A percentile compares a stretch with the other conserved stretches of the same genome.
Conservation (phyloP, 2,888 invertebrate species). For the Drosophila nr. perissopoda region DNA sequence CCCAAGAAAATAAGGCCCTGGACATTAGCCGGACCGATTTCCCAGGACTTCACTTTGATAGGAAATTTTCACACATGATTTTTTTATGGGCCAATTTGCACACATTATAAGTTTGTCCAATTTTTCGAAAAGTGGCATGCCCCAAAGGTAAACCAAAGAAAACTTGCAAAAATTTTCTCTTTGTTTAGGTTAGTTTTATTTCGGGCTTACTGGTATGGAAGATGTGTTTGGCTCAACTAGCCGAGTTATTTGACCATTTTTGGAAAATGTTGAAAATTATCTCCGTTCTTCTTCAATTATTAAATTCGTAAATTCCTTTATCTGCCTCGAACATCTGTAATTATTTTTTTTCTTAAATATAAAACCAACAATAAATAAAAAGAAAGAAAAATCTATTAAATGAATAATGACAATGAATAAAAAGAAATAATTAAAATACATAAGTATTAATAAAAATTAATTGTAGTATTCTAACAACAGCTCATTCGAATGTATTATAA, state of each 20-base stretch:
- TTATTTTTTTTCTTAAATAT: neutral
- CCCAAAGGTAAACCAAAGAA: slow-evolving; percentile 56
- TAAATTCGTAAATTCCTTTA: neutral
- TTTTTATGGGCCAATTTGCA: slow-evolving; percentile 75
- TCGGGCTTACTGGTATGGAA: slow-evolving; percentile 1
- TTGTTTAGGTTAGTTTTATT: slow-evolving; percentile 37
- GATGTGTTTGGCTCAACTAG: neutral
- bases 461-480: neutral
- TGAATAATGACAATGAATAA: neutral
- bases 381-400: neutral
- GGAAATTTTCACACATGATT: slow-evolving; percentile 72
- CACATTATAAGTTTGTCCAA: slow-evolving; percentile 69
- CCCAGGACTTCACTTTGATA: slow-evolving; percentile 20
- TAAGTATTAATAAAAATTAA: neutral
- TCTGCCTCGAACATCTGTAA: neutral
- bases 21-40: slow-evolving; percentile 11
- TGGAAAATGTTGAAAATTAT: neutral
- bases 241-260: neutral
- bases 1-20: slow-evolving; percentile 27
- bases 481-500: neutral
- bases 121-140: slow-evolving; percentile 43
- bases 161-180: slow-evolving; percentile 54
- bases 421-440: neutral
- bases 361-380: neutral
- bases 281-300: neutral